These are phyloP conservation scores for Piscicola geometra DNA, from an alignment of 2,888 invertebrate species.

Conservation along the genomic window DNA sequence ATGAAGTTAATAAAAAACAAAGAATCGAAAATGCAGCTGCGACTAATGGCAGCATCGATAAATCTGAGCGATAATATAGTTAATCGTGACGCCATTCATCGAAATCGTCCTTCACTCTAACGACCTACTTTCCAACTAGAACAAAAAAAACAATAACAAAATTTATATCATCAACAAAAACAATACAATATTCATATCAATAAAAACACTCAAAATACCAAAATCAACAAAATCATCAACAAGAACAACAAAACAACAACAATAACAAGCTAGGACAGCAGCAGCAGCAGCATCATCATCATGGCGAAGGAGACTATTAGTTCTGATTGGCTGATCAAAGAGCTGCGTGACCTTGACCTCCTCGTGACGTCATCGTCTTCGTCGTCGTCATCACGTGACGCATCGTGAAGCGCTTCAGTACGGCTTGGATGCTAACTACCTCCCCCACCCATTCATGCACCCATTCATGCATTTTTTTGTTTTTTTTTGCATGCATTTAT, in stretches of 20 bases:
- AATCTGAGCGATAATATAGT: not conserved
- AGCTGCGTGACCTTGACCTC: not conserved
- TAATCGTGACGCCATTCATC: not conserved
- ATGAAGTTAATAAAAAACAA: not conserved
- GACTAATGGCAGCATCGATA: no score
- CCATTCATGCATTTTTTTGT: no score
- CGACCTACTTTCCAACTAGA: not conserved
- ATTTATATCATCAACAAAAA: not conserved
- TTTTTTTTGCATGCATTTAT: not conserved
- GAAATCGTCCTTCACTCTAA: not conserved
- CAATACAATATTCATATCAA: not conserved
- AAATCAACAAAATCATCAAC: no score
- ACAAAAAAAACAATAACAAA: not conserved
- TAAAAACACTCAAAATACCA: no score
- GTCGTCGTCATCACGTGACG: not conserved
- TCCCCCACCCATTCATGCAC: no score
- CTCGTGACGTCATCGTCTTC: not conserved
- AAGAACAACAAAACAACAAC: no score
- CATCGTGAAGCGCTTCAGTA: not conserved
- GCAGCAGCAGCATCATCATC: no score
- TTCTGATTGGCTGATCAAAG: conserved; percentile 3
- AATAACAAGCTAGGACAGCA: no score
- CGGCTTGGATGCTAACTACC: no score
- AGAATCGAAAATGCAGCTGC: not conserved
- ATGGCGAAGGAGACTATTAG: not conserved